Evolutionary conservation across 2,113 vertebrate species (phyloP), one percentile per base, ranked within the genome.

Genomic region (Psilopsiagon aymara): DNA sequence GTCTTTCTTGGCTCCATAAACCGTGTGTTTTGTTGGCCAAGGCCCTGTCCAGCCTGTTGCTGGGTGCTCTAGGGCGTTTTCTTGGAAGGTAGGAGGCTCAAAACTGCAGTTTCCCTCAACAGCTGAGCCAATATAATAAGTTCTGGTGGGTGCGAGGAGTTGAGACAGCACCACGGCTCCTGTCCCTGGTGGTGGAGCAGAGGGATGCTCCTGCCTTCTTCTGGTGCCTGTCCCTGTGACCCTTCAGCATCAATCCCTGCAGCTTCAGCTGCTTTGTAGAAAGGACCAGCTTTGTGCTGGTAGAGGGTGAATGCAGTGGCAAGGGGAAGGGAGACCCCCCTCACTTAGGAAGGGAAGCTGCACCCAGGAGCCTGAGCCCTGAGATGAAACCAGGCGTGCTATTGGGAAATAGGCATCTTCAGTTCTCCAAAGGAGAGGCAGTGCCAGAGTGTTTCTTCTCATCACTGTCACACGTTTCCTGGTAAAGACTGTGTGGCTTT

Each of bases 41-140:
- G 64, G 21, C 59, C 14, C 3, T 57, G 25, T 35, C 44, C 64
- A 52, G 31, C 82, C 59, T 3, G 0, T 62, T 82, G 52, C 44
- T 88, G 29, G 11, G 1, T 15, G 18, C 8, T 64, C 39, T 66
- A 33, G 59, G 44, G 35, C 0, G 0, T 76, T 83, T 86, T 59
- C 16, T 81, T 39, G 51, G 64, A 53, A 75, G 82, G 41, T 86
- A 82, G 35, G 23, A 77, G 33, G 71, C 67, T 90, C 79, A 31
- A 47, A 86, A 47, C 20, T 84, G 62, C 28, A 67, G 37, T 35
- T 90, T 73, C 5, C 6, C 17, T 27, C 3, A 4, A 10, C 0
- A 4, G 82, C 82, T 64, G 46, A 87, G n/a, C 74, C 88, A 86
- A n/a, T n/a, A 18, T 29, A 10, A 1, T 31, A 9, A 21, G 7